Base-by-base conservation (phyloP, 2,888 invertebrate species). In the Macropis europaea region DNA sequence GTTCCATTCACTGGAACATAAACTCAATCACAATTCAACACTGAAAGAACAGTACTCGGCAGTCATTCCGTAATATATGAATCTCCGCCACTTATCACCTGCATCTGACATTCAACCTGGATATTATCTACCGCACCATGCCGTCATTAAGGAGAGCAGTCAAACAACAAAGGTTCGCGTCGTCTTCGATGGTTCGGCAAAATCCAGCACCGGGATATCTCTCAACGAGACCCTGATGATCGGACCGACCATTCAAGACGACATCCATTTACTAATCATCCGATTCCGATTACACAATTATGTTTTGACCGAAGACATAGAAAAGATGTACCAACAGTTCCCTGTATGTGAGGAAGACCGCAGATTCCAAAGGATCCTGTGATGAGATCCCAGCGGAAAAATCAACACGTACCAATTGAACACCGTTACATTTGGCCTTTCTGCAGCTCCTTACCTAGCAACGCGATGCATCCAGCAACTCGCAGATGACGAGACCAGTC, bases 81-180 rank as follows among this genome's bases (percentile, higher is more conserved):
- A 11, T 0, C 28, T 68, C 0, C 42, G 22, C 2, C n/a, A n/a
- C 6, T 11, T 22, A 0, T 13, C 13, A 2, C 3, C 1, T 0
- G 13, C 34, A 0, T 0, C 48, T 0, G 2, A 13, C 0, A n/a
- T n/a, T n/a, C n/a, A n/a, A n/a, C n/a, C n/a, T n/a, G 22, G 56
- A 0, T 61, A 32, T 3, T 63, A 59, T 13, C 17, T 70, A 9
- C 59, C 63, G 3, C 70, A 63, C 9, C 70, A 64, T 13, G 53
- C 34, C 0, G 57, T 63, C 1, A 32, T 53, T 2, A 63, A 69
- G 17, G 3, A 7, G 9, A 13, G 24, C 0, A 69, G 69, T 5
- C 1, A 4, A 0, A 63, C 57, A 0, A 69, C 63, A 0, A 69
- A 53, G 7, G 11, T 52, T 0, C 42, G 66, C 0, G 61, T 71